Evolutionary conservation across 2,797 vertebrate genomes (phyloP).

Genomic region (Spondyliosoma cantharus): DNA sequence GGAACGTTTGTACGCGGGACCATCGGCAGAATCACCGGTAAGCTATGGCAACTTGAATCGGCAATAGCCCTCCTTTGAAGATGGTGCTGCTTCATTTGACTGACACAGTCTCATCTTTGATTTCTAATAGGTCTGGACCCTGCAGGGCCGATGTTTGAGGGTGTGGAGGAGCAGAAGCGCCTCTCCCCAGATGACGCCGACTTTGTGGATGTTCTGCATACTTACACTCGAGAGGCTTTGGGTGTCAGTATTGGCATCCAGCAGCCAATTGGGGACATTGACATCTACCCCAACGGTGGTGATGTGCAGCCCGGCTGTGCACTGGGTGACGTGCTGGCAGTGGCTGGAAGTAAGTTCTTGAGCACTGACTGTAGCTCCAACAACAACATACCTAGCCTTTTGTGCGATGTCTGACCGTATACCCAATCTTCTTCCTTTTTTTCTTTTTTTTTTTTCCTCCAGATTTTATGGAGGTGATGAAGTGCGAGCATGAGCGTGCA

Average conservation of each 20-base stretch:
- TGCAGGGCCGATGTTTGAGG: slow-evolving; percentile 97
- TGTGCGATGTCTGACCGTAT: background rate
- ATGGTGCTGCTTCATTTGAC: background rate
- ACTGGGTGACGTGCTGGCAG: slow-evolving; percentile 87
- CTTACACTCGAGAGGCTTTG: slow-evolving; percentile 91
- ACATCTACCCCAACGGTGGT: slow-evolving; percentile 96
- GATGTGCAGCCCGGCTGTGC: slow-evolving; percentile 95
- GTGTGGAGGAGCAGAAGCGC: slow-evolving; percentile 84
- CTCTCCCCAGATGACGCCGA: slow-evolving; percentile 95
- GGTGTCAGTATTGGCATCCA: slow-evolving; percentile 97
- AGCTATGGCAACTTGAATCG: slow-evolving; percentile 20
- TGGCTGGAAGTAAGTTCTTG: slow-evolving; percentile 89
- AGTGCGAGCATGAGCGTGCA: slow-evolving; percentile 94
- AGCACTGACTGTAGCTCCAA: background rate
- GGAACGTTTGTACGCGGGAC: slow-evolving; percentile 88
- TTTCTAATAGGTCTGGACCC: slow-evolving; percentile 90
- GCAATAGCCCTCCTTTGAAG: background rate
- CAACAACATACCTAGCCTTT: background rate
- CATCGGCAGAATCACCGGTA: slow-evolving; percentile 95
- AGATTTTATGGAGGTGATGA: slow-evolving; percentile 91
- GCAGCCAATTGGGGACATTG: slow-evolving; percentile 94
- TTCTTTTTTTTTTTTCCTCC: background rate
- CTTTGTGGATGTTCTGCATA: slow-evolving; percentile 98
- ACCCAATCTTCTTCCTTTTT: background rate
- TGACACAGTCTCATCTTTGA: background rate